These are phyloP conservation scores for Anguilla megastoma DNA, from an alignment of 2,797 vertebrate genomes.

Conservation along the genomic window DNA sequence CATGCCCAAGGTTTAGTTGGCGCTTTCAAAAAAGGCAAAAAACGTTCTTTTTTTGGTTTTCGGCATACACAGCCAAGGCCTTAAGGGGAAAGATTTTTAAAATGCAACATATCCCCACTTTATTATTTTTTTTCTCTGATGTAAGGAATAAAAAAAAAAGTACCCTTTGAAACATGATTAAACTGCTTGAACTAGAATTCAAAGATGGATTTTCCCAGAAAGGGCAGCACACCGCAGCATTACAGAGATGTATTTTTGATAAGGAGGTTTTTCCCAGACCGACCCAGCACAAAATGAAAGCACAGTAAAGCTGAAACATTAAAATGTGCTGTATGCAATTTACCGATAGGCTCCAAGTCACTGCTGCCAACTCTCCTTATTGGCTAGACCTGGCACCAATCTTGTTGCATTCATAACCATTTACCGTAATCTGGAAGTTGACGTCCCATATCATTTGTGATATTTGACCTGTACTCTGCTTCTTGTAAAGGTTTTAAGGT, in stretches of 20 bases:
- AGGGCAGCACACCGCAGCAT: not conserved
- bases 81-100: conserved; percentile 22
- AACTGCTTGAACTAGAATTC: conserved; percentile 25
- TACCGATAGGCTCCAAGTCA: not conserved
- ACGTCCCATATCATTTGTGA: not conserved
- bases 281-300: not conserved
- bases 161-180: conserved; percentile 16
- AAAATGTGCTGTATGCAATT: not conserved
- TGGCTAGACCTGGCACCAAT: not conserved
- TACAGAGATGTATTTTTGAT: not conserved
- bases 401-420: not conserved
- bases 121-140: conserved; percentile 3
- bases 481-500: not conserved
- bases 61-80: not conserved
- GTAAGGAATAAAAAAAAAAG: not conserved
- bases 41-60: not conserved
- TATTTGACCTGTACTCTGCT: not conserved
- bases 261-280: not conserved
- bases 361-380: not conserved
- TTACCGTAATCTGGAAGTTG: not conserved
- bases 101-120: conserved; percentile 12
- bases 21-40: not conserved
- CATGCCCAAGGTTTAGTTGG: conserved; percentile 21
- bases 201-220: conserved; percentile 3
- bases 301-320: not conserved